Evolutionary conservation across 2,113 vertebrate species (phyloP).

Genomic region (Meriones unguiculatus): DNA sequence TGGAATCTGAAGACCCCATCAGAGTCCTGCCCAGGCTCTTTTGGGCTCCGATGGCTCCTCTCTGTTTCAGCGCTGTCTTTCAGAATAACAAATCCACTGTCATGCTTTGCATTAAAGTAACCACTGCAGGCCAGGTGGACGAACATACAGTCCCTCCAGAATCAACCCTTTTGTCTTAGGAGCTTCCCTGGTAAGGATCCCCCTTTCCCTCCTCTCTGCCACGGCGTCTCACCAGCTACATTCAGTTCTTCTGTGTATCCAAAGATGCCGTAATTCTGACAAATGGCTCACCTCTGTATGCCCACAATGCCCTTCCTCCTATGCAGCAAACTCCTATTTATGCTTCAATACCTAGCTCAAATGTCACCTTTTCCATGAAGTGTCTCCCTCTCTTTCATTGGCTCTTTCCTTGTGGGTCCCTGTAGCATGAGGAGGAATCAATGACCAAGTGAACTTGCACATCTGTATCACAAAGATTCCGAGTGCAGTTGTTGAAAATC

Average conservation of each 20-base stretch:
- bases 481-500: background rate
- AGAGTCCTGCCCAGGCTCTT: background rate
- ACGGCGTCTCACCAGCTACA: background rate
- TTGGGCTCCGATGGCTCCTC: background rate
- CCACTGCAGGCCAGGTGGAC: background rate
- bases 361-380: conserved; percentile 18
- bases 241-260: background rate
- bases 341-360: conserved; percentile 14
- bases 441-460: background rate
- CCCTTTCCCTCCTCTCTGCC: no score
- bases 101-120: background rate
- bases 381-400: background rate
- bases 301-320: background rate
- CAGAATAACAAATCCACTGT: background rate
- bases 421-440: background rate
- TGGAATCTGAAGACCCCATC: background rate
- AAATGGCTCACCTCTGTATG: background rate
- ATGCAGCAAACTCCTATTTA: background rate
- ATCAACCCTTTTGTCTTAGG: background rate
- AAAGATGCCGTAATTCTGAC: background rate
- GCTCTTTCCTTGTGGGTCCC: background rate
- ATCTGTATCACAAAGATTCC: background rate
- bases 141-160: background rate
- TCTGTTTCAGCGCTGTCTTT: conserved; percentile 3
- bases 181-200: background rate